phyloP scores from a whole-genome alignment of 2,888 invertebrate genomes.

The Lycocerus yunnanus region DNA sequence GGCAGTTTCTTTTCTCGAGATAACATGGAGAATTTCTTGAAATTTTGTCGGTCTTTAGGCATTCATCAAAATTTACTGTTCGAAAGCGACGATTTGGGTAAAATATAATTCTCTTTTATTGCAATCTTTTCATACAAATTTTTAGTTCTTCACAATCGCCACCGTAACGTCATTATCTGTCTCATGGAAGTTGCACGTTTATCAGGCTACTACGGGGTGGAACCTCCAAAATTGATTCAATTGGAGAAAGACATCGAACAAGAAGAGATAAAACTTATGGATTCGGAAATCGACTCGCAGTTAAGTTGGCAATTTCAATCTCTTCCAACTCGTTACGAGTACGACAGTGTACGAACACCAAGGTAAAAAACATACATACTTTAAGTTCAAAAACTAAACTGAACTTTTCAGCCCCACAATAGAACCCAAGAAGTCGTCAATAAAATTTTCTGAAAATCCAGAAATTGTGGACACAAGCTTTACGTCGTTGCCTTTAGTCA shows the following conservation, averaged over 20 bases:
- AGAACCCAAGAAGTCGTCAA: conserved; percentile 3
- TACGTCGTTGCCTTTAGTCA: conserved; percentile 10
- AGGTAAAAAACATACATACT: conserved; percentile 49
- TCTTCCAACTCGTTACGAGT: conserved; percentile 54
- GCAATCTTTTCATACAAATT: conserved; percentile 7
- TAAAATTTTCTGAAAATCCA: conserved; percentile 6
- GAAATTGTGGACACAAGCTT: neutral
- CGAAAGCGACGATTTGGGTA: conserved; percentile 88
- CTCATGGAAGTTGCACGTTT: conserved; percentile 83
- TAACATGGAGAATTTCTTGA: conserved; percentile 87
- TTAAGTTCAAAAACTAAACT: neutral
- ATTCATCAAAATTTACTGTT: conserved; percentile 87
- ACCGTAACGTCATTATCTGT: conserved; percentile 82
- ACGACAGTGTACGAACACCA: conserved; percentile 60
- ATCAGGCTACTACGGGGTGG: conserved; percentile 76
- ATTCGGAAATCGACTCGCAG: conserved; percentile 66
- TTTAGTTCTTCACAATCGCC: conserved; percentile 80
- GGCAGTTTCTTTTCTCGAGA: conserved; percentile 88
- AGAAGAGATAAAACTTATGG: conserved; percentile 66
- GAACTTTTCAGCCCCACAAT: neutral
- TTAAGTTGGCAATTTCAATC: conserved; percentile 73
- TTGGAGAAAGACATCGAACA: conserved; percentile 86
- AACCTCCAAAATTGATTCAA: conserved; percentile 81
- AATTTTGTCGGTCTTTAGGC: conserved; percentile 82
- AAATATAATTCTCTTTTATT: conserved; percentile 10